Evolutionary conservation across 2,888 invertebrate species (phyloP), one percentile per base, ranked within the genome.

Genomic region (Nycteola revayana): DNA sequence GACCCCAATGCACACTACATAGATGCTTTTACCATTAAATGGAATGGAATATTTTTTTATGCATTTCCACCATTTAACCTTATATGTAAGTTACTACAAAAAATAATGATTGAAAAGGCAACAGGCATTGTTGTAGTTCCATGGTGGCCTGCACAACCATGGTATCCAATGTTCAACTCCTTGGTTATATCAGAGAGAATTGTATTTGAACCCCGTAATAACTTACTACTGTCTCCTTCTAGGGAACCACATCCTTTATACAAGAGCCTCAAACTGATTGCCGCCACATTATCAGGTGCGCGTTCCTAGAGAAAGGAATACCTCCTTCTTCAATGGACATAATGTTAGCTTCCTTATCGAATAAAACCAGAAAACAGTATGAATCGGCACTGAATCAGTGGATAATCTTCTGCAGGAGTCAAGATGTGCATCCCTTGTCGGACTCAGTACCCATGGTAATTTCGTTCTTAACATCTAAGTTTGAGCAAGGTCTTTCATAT

Each of bases 221-320:
- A 28, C 5, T 25, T 32, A 22, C 9, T 32, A 2, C 5, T 28
- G n/a, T 36, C 36, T 28, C 28, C n/a, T n/a, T n/a, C n/a, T n/a
- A n/a, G n/a, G n/a, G n/a, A n/a, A n/a, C n/a, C n/a, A n/a, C n/a
- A n/a, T n/a, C n/a, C n/a, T 28, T 32, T 36, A 9, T 9, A 32
- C 25, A 32, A 1, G 26, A 38, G 7, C 2, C 29, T 38, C 18
- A 38, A 9, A 11, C 10, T 34, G 26, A 30, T 28, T 18, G 29
- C 29, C 17, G 38, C 33, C 1, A 7, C 9, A 34, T 39, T 28
- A 25, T 39, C 39, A 34, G 39, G 39, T 7, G 0, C 6, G 34
- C 34, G 0, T 39, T 39, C 25, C 1, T 34, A 1, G 31, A 9
- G 10, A 28, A n/a, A 25, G 27, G 24, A 25, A 25, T 35, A 11